phyloP scores from a whole-genome alignment of 2,113 vertebrate species.

The Uria aalge region DNA sequence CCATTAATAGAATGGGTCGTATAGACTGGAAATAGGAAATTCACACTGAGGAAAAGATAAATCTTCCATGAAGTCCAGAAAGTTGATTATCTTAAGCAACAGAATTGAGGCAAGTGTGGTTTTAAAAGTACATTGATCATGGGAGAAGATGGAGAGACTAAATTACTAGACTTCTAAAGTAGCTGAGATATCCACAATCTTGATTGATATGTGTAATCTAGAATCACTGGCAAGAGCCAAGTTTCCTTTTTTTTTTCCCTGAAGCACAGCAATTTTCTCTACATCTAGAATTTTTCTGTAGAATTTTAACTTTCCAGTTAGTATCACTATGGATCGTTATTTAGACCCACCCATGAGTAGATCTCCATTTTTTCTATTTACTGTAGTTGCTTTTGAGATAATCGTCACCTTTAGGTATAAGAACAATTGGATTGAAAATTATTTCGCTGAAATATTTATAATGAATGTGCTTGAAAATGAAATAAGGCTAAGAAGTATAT shows the following conservation, averaged over 20 bases:
- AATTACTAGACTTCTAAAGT: background rate
- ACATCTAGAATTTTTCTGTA: background rate
- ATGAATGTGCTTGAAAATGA: background rate
- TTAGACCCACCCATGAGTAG: background rate
- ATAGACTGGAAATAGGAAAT: background rate
- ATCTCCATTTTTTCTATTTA: background rate
- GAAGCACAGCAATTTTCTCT: background rate
- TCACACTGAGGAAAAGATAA: background rate
- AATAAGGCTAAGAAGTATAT: fast-evolving
- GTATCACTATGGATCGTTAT: background rate
- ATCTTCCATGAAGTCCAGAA: background rate
- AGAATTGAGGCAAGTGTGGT: background rate
- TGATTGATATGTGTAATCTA: background rate
- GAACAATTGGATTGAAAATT: background rate
- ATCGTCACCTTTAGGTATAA: background rate
- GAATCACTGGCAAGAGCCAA: background rate
- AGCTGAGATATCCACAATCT: background rate
- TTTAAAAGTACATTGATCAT: background rate
- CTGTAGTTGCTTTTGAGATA: background rate
- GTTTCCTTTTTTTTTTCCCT: background rate
- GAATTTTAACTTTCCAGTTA: background rate
- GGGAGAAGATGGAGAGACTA: background rate
- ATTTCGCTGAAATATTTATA: background rate
- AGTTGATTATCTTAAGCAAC: background rate
- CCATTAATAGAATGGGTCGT: background rate